Evolutionary conservation across 2,888 invertebrate genomes (phyloP), one percentile per base, ranked within the genome.

Genomic region (Steinernema scapterisci): DNA sequence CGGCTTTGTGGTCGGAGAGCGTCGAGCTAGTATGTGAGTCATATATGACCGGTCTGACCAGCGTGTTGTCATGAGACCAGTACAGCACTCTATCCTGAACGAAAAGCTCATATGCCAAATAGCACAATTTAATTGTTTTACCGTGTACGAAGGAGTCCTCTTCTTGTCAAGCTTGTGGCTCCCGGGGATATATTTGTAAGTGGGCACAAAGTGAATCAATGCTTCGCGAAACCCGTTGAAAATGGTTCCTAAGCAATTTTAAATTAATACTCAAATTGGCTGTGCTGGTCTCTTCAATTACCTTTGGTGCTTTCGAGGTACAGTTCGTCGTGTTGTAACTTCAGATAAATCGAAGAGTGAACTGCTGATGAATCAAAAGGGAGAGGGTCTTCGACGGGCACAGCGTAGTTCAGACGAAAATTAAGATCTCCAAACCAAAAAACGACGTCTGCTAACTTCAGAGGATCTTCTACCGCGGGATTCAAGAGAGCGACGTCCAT

Each of bases 221-320:
- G 63, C 63, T n/a, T 63, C 63, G 11, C 63, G 63, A 25, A 63
- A 63, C 1, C 63, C 63, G 16, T 63, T 63, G 19, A 63, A 63
- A 1, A 63, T 38, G 16, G 27, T 63, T 13, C 63, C 63, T 63
- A 7, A 63, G n/a, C 5, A 54, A 23, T 45, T 45, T 13, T n/a
- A n/a, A n/a, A n/a, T n/a, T n/a, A n/a, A n/a, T n/a, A n/a, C n/a
- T n/a, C n/a, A n/a, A n/a, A n/a, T n/a, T n/a, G n/a, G n/a, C n/a
- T n/a, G n/a, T n/a, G 38, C 38, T 38, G 3, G 3, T 38, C 9
- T 38, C 38, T 38, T 6, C 3, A 38, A 38, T 38, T 38, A 63
- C 63, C 63, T 63, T 63, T 63, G 13, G 63, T 31, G 63, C 63
- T 63, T 31, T 63, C 63, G 11, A 63, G 19, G 25, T 63, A 63